phyloP scores from a whole-genome alignment of 92 coral and sea anemone species.

The Parazoanthus atlanticus region DNA sequence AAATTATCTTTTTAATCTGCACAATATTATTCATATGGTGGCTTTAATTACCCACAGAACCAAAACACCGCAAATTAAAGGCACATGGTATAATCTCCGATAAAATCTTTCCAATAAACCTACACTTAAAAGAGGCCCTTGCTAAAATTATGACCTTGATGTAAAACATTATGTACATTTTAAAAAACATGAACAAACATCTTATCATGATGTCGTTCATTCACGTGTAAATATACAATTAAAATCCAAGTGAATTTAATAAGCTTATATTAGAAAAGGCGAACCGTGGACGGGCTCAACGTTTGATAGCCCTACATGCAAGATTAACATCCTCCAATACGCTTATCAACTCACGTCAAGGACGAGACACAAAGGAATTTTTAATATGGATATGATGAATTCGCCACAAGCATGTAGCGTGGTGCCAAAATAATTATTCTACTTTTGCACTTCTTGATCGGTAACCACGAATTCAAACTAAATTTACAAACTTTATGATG shows the following conservation, averaged over 20 bases:
- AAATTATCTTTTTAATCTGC: constrained; percentile 21
- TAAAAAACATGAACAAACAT: constrained; percentile 14
- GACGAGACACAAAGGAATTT: constrained; percentile 36
- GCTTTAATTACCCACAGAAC: constrained; percentile 22
- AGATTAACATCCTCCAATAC: not conserved
- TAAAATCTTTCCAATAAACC: constrained; percentile 24
- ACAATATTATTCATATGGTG: constrained; percentile 8
- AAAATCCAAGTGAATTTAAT: constrained; percentile 15
- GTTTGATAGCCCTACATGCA: not conserved
- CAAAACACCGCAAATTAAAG: constrained; percentile 28
- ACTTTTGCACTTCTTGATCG: not conserved
- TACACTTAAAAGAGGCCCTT: constrained; percentile 16
- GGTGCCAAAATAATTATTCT: constrained; percentile 3
- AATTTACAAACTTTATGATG: not conserved
- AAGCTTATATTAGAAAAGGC: not conserved
- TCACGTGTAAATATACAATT: constrained; percentile 1
- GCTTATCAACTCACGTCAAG: constrained; percentile 23
- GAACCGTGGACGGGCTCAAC: not conserved
- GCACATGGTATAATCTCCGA: constrained; percentile 27
- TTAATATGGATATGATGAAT: constrained; percentile 35
- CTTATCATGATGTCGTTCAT: not conserved
- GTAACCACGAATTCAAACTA: not conserved
- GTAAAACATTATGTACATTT: constrained; percentile 20
- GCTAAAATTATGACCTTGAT: constrained; percentile 10
- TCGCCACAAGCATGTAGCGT: constrained; percentile 1